A percentile compares a stretch with the other conserved stretches of the same genome.
Evolutionary conservation across 2,113 vertebrate genomes (phyloP).

Genomic region (Nothocercus julius): DNA sequence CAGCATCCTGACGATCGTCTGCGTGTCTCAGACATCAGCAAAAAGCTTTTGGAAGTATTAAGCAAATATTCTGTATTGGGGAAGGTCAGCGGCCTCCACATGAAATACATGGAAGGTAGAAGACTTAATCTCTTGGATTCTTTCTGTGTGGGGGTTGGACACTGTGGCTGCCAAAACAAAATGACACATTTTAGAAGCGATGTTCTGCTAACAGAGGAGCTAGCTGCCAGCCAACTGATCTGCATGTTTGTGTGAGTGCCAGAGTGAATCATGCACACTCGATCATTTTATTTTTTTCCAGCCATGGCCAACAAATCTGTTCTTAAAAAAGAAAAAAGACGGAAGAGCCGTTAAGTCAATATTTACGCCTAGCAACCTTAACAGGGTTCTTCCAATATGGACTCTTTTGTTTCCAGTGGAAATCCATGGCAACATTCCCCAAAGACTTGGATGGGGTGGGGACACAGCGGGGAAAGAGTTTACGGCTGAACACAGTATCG

Average conservation of each 20-base stretch:
- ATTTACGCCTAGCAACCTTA: constrained; percentile 70
- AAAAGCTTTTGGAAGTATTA: background rate
- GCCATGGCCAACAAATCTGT: constrained; percentile 58
- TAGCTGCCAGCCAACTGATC: constrained; percentile 71
- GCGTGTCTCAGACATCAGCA: background rate
- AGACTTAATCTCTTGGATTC: constrained; percentile 11
- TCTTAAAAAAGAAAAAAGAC: constrained; percentile 72
- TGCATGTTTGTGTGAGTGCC: constrained; percentile 67
- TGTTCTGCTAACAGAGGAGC: constrained; percentile 39
- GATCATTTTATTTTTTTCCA: constrained; percentile 67
- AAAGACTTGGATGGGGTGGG: background rate
- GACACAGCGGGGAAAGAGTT: constrained; percentile 20
- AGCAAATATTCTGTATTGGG: background rate
- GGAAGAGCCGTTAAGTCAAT: constrained; percentile 69
- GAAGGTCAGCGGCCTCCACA: background rate
- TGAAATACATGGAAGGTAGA: constrained; percentile 1
- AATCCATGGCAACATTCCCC: constrained; percentile 64
- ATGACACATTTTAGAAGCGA: constrained; percentile 57
- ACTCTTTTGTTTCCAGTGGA: constrained; percentile 44
- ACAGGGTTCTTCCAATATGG: constrained; percentile 67
- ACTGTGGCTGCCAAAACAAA: constrained; percentile 38
- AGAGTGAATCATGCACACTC: constrained; percentile 68
- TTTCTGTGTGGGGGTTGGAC: background rate
- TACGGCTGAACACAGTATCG: background rate
- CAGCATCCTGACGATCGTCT: background rate